phyloP scores from a whole-genome alignment of 2,797 vertebrate species.

The Anolis apletophallus region DNA sequence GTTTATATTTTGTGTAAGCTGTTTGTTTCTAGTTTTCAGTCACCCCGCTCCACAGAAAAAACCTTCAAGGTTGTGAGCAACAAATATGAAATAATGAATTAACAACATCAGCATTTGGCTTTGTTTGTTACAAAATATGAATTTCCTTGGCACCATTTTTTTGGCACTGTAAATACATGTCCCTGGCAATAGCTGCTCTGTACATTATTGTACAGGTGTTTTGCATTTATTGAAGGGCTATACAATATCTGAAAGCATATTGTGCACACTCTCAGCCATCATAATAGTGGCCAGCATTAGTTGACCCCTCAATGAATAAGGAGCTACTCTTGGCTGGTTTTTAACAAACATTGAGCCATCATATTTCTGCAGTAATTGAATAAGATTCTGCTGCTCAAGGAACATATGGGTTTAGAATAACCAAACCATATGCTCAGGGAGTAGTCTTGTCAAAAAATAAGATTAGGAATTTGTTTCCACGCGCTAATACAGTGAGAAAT shows the following conservation, averaged over 20 bases:
- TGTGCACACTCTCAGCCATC: slow-evolving; percentile 15
- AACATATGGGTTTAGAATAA: slow-evolving; percentile 60
- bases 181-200: neutral
- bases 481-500: slow-evolving; percentile 59
- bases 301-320: slow-evolving; percentile 3
- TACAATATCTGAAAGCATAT: slow-evolving; percentile 8
- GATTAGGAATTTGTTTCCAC: slow-evolving; percentile 67
- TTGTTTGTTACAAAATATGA: slow-evolving; percentile 25
- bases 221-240: slow-evolving; percentile 27
- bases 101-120: neutral
- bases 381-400: slow-evolving; percentile 39
- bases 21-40: neutral
- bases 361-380: slow-evolving; percentile 41
- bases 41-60: neutral
- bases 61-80: neutral
- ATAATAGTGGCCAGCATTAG: slow-evolving; percentile 16
- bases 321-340: slow-evolving; percentile 20
- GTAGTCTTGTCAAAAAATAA: slow-evolving; percentile 67
- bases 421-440: slow-evolving; percentile 57
- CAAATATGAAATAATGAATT: neutral
- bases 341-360: slow-evolving; percentile 14
- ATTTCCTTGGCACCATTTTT: neutral
- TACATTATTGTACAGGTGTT: slow-evolving; percentile 29
- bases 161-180: neutral
- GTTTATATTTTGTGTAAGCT: neutral